Percentiles rank a stretch among this genome's conserved stretches.
phyloP scores from a whole-genome alignment of 2,888 invertebrate species.

The Ophion slaviceki region DNA sequence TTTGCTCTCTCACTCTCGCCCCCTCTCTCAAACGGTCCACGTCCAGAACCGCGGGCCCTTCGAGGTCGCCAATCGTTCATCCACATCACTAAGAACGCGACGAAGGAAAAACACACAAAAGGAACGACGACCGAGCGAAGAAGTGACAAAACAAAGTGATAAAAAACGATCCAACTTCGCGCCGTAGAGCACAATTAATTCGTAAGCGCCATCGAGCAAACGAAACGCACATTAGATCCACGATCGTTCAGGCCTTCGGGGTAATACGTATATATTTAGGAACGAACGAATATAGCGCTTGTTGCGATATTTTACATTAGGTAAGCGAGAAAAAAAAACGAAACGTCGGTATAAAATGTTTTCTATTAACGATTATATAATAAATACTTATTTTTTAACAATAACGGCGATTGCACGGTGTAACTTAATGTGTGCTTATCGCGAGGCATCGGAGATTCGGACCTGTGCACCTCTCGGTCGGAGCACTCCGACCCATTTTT shows the following conservation, averaged over 20 bases:
- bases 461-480: neutral
- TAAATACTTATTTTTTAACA: conserved; percentile 81
- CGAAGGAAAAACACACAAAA: too few relatives aligned
- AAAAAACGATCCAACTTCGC: conserved; percentile 5
- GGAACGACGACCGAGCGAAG: neutral
- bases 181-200: conserved; percentile 3
- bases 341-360: conserved; percentile 78
- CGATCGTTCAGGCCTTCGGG: neutral
- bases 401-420: conserved; percentile 9
- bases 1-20: neutral
- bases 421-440: neutral
- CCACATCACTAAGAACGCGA: neutral
- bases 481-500: neutral
- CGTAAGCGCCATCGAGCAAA: neutral
- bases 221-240: neutral
- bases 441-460: neutral
- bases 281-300: conserved; percentile 72
- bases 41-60: neutral
- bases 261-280: neutral
- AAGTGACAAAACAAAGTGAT: neutral
- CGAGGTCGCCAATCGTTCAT: neutral
- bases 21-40: neutral
- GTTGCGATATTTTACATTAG: conserved; percentile 72
- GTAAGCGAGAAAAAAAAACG: conserved; percentile 63
- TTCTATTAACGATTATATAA: conserved; percentile 81